Conservation (phyloP, 2,797 vertebrate genomes). For the Trachops cirrhosus region DNA sequence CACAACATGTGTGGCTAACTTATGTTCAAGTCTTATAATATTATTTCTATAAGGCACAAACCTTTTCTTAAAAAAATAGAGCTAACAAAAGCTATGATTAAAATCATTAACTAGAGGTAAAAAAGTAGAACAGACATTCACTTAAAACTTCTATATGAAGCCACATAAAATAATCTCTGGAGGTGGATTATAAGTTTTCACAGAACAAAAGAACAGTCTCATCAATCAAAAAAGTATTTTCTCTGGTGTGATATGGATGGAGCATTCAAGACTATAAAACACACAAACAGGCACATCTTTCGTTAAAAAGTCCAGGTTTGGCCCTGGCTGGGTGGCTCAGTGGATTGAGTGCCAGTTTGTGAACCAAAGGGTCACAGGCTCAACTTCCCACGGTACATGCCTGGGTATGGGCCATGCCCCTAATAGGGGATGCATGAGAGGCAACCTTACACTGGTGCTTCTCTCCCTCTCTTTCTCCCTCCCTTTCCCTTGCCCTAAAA, state of each 20-base stretch:
- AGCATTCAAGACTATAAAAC: neutral
- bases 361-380: too few species aligned
- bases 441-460: too few species aligned
- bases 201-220: neutral
- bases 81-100: neutral
- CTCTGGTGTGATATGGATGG: neutral
- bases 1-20: neutral
- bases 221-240: neutral
- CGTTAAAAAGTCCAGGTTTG: neutral
- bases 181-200: neutral
- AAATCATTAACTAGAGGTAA: neutral
- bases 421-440: too few species aligned
- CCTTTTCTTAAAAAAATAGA: neutral
- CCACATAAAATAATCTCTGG: neutral
- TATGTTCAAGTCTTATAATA: neutral
- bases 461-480: too few species aligned
- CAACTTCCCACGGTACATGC: too few species aligned
- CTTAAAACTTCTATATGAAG: slow-evolving; percentile 11
- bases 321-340: too few species aligned
- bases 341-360: too few species aligned
- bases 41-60: neutral
- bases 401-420: too few species aligned
- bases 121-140: neutral
- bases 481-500: too few species aligned
- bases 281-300: neutral